Base-by-base conservation (phyloP, 2,113 vertebrate genomes). In the Spea bombifrons region DNA sequence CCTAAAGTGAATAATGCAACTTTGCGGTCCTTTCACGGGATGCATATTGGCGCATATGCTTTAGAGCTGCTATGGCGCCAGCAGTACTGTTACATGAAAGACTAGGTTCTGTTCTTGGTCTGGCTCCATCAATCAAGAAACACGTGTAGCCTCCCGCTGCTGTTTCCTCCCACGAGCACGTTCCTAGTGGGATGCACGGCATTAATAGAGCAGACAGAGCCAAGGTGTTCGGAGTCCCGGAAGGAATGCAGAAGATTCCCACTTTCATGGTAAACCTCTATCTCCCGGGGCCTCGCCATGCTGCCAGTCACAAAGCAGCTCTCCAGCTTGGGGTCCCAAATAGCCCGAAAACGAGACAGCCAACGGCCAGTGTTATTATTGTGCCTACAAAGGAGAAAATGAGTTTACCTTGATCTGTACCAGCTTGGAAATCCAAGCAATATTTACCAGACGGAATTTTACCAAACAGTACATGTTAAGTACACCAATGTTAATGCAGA, bases 301-400 rank as follows among this genome's bases (percentile, higher is more conserved):
- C 92, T 94, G 74, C 95, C 95, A 73, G 96, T 89, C 13, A 92
- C 83, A 10, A 97, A 88, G 83, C 93, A 96, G 15, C 94, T 89
- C 9, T 96, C 94, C 83, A 81, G 90, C 49, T 94, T 95, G 10
- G 95, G 95, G 86, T 98, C 95, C 97, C 96, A 98, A 0, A 92
- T 16, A 0, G 94, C 94, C n/a, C 86, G 86, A 49, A 96, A 90
- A 73, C 91, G 88, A 0, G 77, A 88, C 59, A 95, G 79, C 94
- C 93, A 96, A 67, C 91, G 90, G 0, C 92, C 93, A 0, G 94
- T 95, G 16, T 83, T 83, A 81, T 86, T 91, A 83, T 94, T 85
- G 8, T 94, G 93, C 17, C 95, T 95, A 71, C 78, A 71, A 70
- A 71, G 44, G 45, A 52, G 73, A 17, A 0, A 8, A 48, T 3